Evolutionary conservation across 1,140 invertebrate genomes (phyloP), one percentile per base, ranked within the genome.

Genomic region (Cephus cinctus): DNA sequence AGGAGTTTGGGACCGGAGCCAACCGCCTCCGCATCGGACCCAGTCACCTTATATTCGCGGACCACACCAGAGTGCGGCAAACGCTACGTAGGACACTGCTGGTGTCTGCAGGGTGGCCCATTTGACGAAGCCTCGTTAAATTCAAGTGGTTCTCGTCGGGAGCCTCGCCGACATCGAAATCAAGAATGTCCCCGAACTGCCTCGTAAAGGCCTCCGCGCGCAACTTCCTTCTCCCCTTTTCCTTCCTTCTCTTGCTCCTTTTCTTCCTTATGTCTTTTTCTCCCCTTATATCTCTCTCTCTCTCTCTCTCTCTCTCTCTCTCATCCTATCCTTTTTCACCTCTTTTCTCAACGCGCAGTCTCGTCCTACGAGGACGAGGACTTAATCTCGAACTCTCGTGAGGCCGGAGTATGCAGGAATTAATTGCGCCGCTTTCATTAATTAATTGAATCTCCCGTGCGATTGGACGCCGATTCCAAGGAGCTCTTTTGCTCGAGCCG

Each of bases 161-260:
- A 56, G 46, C 53, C 51, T 54, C 50, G 42, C 48, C 58, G 53
- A 54, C 59, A 62, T 56, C 55, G 56, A 62, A 65, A 67, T 61
- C 63, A 65, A 61, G 64, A 68, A 70, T 67, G 58, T 63, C 56
- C 58, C 52, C 57, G 52, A 61, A 64, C 57, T 60, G 51, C 61
- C 52, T 69, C 61, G 54, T 65, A 67, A 69, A 65, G 49, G 47
- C 50, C 35, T 34, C 38, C 21, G 16, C 47, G 34, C 45, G 43
- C 50, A 47, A 43, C 42, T 50, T 16, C 44, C 47, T 40, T 20
- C 49, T 49, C 27, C 39, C 22, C 11, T 9, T 9, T 25, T 50
- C 35, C 56, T 54, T 56, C 22, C 52, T 25, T 32, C 40, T 55
- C 50, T 40, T 38, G 39, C 34, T 38, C 32, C 51, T 39, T 51